These are phyloP conservation scores for Peromyscus aztecus DNA, from an alignment of 2,797 vertebrate genomes.

Conservation along the genomic window DNA sequence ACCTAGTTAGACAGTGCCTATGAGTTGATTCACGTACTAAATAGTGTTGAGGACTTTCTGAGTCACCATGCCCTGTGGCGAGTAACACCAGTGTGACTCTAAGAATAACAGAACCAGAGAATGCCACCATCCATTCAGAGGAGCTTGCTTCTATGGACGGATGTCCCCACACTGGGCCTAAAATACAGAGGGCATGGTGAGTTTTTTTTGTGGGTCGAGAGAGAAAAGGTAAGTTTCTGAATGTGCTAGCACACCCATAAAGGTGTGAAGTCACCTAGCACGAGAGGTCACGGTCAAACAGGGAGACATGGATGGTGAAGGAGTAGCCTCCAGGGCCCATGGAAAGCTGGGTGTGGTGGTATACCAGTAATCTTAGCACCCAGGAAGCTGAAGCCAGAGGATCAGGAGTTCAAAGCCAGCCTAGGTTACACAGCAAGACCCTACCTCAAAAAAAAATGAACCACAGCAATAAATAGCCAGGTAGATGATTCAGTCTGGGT, in stretches of 20 bases:
- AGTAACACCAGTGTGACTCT: background rate
- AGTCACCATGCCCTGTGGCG: background rate
- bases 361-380: background rate
- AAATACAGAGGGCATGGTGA: background rate
- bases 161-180: background rate
- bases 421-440: background rate
- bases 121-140: background rate
- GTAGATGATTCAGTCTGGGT: background rate
- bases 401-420: background rate
- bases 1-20: background rate
- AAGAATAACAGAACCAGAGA: background rate
- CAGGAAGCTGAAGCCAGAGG: background rate
- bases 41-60: background rate
- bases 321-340: background rate
- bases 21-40: background rate
- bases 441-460: background rate
- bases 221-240: background rate
- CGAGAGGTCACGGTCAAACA: background rate
- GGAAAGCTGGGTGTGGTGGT: background rate
- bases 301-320: background rate
- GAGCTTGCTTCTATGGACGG: background rate
- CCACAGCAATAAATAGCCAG: background rate
- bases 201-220: background rate
- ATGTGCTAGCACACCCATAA: background rate
- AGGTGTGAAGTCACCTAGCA: background rate